Percentiles rank a stretch among this genome's conserved stretches.
Evolutionary conservation across 2,113 vertebrate genomes (phyloP).

Genomic region (Elgaria multicarinata): DNA sequence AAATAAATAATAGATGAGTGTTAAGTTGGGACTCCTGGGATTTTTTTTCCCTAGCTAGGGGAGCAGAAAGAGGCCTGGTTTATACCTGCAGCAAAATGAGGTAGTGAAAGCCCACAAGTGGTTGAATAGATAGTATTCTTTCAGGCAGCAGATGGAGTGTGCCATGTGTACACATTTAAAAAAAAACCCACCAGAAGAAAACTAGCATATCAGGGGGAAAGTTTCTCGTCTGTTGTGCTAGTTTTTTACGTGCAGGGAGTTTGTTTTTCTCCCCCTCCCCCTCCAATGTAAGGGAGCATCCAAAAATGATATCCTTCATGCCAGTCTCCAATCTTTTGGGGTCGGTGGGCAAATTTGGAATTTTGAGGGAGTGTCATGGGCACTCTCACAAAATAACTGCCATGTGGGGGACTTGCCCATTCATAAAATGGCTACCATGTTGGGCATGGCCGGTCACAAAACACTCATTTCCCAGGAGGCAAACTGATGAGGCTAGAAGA

Average conservation of each 20-base stretch:
- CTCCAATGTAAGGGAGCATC: not conserved
- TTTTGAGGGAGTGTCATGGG: too few species aligned
- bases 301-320: not conserved
- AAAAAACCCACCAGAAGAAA: not conserved
- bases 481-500: too few species aligned
- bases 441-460: too few species aligned
- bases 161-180: not conserved
- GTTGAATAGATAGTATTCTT: not conserved
- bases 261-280: not conserved
- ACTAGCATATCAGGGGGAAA: not conserved
- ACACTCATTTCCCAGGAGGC: too few species aligned
- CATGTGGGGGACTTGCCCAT: too few species aligned
- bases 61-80: not conserved
- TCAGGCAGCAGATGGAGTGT: not conserved
- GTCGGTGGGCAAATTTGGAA: too few species aligned
- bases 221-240: not conserved
- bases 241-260: not conserved
- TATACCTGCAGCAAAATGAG: not conserved
- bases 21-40: slow-evolving; percentile 68
- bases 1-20: slow-evolving; percentile 53
- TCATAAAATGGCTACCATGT: too few species aligned
- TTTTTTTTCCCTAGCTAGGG: slow-evolving; percentile 16
- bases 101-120: not conserved
- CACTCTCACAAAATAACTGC: too few species aligned
- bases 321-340: too few species aligned